These are phyloP conservation scores for Chrysodeixis includens DNA, from an alignment of 2,888 invertebrate genomes.

Conservation along the genomic window DNA sequence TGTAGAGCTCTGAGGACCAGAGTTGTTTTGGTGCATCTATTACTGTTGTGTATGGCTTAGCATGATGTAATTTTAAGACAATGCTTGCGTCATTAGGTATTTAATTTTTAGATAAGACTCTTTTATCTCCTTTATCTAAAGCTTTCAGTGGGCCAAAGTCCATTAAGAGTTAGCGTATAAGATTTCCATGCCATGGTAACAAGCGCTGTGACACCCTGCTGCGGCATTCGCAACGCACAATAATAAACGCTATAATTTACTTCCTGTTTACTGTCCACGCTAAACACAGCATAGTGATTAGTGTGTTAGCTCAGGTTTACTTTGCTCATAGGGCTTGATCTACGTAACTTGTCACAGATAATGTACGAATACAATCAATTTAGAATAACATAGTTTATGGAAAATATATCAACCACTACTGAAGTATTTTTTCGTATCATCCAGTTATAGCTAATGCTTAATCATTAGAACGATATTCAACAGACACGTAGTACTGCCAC, in stretches of 20 bases:
- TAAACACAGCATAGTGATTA: neutral
- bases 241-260: neutral
- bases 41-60: neutral
- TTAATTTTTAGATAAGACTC: neutral
- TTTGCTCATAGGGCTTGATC: neutral
- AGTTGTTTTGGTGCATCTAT: neutral
- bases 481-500: neutral
- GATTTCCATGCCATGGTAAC: neutral
- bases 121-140: slow-evolving; percentile 13
- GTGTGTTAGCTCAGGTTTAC: neutral
- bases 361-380: no score
- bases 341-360: neutral
- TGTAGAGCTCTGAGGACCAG: neutral
- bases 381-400: no score
- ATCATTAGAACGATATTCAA: slow-evolving; percentile 12
- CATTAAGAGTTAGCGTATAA: neutral
- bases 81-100: neutral
- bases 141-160: neutral
- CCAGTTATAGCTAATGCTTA: neutral
- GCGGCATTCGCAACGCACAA: neutral
- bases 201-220: neutral
- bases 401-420: no score
- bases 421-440: neutral
- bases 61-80: slow-evolving; percentile 3
- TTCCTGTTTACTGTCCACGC: neutral